Percentiles rank a stretch among this genome's conserved stretches.
Conservation (phyloP, 1,140 invertebrate species). For the Formica selysi region DNA sequence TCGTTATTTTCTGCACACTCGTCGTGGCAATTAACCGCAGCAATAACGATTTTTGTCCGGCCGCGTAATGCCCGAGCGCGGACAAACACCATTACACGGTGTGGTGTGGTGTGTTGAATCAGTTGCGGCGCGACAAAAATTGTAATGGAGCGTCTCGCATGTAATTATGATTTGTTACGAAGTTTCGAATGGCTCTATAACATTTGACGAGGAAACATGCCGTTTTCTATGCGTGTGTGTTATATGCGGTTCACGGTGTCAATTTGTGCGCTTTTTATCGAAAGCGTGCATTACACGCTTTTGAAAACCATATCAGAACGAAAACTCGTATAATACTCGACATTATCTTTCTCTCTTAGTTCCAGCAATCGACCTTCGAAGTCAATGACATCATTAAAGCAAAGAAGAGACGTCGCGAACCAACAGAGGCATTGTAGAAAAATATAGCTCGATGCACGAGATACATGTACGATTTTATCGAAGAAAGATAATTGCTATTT, state of each 20-base stretch:
- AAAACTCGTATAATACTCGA: conserved; percentile 15
- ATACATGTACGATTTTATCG: background rate
- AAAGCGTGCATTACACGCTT: conserved; percentile 14
- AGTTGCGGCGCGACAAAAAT: conserved; percentile 55
- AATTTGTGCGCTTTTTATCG: conserved; percentile 29
- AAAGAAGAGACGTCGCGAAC: conserved; percentile 16
- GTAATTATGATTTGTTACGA: conserved; percentile 60
- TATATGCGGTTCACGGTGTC: background rate
- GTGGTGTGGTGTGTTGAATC: conserved; percentile 12
- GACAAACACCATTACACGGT: conserved; percentile 28
- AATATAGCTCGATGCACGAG: background rate
- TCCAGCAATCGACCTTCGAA: conserved; percentile 1
- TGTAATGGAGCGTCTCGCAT: conserved; percentile 45
- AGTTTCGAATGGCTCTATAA: conserved; percentile 52
- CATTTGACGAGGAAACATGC: conserved; percentile 2
- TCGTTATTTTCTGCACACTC: conserved; percentile 62
- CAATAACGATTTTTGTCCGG: conserved; percentile 55
- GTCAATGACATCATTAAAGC: conserved; percentile 38
- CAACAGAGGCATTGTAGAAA: background rate
- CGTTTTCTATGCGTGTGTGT: background rate
- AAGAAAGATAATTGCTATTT: background rate
- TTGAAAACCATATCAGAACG: conserved; percentile 12
- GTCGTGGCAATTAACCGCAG: conserved; percentile 63
- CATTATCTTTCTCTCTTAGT: background rate
- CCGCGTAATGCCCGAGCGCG: conserved; percentile 46